Percentiles rank a stretch among this genome's conserved stretches.
These are phyloP conservation scores for Ictalurus punctatus DNA, from an alignment of 2,113 vertebrate species.

Conservation along the genomic window DNA sequence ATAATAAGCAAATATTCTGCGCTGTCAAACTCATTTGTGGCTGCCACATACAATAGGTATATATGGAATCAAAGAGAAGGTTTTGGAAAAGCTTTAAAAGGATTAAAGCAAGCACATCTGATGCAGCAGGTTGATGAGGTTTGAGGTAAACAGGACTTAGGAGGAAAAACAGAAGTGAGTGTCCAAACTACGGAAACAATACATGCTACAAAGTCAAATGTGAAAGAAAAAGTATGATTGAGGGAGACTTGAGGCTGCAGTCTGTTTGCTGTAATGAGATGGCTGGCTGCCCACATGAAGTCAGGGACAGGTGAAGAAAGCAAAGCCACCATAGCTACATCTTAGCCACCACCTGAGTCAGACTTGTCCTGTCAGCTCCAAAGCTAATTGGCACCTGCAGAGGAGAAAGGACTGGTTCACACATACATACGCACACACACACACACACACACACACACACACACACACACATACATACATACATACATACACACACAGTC, in stretches of 20 bases:
- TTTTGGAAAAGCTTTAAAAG: not conserved
- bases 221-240: slow-evolving; percentile 16
- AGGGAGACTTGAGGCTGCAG: slow-evolving; percentile 45
- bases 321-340: slow-evolving; percentile 47
- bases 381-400: slow-evolving; percentile 72
- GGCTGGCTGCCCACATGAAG: slow-evolving; percentile 58
- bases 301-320: slow-evolving; percentile 48
- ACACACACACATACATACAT: slow-evolving; percentile 40
- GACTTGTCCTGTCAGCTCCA: slow-evolving; percentile 64
- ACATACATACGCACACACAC: slow-evolving; percentile 42
- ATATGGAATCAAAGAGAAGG: not conserved
- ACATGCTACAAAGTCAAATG: not conserved
- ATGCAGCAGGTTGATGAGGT: not conserved
- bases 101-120: not conserved
- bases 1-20: not conserved
- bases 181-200: not conserved
- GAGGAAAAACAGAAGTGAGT: not conserved
- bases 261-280: slow-evolving; percentile 66
- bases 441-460: slow-evolving; percentile 31
- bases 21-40: not conserved
- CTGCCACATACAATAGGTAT: not conserved
- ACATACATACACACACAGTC: slow-evolving; percentile 20
- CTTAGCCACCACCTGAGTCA: slow-evolving; percentile 55
- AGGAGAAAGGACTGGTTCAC: slow-evolving; percentile 57
- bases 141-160: not conserved